These are phyloP conservation scores for Microchrysa polita DNA, from an alignment of 2,888 invertebrate species.

Conservation along the genomic window DNA sequence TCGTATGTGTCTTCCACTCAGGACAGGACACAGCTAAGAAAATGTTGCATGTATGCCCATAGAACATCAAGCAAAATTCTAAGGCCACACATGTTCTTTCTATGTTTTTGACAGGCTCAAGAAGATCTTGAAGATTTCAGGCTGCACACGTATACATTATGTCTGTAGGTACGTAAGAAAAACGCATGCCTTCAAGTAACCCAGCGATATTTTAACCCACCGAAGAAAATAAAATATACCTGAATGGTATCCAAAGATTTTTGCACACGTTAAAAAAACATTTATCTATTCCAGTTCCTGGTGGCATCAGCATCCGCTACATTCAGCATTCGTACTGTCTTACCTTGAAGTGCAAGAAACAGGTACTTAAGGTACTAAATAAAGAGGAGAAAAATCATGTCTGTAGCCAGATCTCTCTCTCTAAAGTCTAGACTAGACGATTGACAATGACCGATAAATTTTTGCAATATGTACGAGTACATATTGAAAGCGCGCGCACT, in stretches of 20 bases:
- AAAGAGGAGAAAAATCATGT: conserved; percentile 18
- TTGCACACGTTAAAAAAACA: conserved; percentile 16
- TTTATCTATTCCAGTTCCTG: conserved; percentile 33
- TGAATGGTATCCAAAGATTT: not conserved
- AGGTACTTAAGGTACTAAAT: conserved; percentile 21
- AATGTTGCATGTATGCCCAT: not conserved
- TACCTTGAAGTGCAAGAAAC: not conserved
- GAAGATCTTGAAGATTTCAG: not conserved
- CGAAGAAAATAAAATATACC: not conserved
- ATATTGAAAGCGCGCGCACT: not conserved
- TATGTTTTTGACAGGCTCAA: conserved; percentile 11
- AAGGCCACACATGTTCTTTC: conserved; percentile 11
- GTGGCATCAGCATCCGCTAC: too few relatives aligned
- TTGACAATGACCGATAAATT: conserved; percentile 44
- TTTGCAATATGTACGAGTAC: conserved; percentile 17
- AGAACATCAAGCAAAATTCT: conserved; percentile 10
- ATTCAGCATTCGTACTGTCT: not conserved
- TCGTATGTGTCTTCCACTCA: too few relatives aligned
- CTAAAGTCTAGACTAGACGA: conserved; percentile 41
- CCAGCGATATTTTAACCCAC: too few relatives aligned
- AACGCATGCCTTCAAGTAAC: not conserved
- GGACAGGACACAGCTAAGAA: not conserved
- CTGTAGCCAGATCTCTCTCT: conserved; percentile 7
- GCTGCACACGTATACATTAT: not conserved
- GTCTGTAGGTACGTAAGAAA: not conserved